Percentiles rank a stretch among this genome's conserved stretches.
Conservation (phyloP, 2,113 vertebrate species). For the Rhea pennata region DNA sequence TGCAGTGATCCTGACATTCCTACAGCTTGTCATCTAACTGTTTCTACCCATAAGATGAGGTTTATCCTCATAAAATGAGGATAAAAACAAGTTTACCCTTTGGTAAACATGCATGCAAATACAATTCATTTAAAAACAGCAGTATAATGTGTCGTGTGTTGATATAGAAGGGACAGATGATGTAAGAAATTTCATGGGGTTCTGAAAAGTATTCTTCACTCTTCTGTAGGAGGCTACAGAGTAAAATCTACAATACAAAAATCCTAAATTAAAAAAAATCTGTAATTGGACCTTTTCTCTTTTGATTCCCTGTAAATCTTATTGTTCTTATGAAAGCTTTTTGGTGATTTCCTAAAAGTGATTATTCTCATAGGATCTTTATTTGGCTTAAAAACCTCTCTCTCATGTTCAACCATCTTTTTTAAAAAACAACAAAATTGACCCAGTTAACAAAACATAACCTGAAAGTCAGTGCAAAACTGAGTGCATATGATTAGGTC, state of each 20-base stretch:
- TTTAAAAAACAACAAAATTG: neutral
- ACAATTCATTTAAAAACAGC: neutral
- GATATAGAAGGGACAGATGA: neutral
- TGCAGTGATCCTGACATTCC: neutral
- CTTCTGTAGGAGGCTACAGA: neutral
- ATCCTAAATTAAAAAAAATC: neutral
- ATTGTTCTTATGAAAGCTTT: neutral
- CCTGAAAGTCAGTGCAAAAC: neutral
- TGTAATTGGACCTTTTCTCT: neutral
- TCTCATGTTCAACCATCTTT: neutral
- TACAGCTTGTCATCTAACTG: neutral
- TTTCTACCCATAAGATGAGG: neutral
- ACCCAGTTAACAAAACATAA: neutral
- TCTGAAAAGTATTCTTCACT: neutral
- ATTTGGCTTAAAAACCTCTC: neutral
- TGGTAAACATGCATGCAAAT: neutral
- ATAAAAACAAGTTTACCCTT: neutral
- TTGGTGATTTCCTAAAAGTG: neutral
- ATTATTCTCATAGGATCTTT: neutral
- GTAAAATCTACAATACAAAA: neutral
- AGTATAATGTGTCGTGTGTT: accelerated
- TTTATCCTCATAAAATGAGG: neutral
- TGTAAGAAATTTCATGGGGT: accelerated
- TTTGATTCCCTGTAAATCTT: neutral
- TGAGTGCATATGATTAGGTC: neutral